These are phyloP conservation scores for Ectropis crepuscularia DNA, from an alignment of 2,888 invertebrate genomes.

Conservation along the genomic window DNA sequence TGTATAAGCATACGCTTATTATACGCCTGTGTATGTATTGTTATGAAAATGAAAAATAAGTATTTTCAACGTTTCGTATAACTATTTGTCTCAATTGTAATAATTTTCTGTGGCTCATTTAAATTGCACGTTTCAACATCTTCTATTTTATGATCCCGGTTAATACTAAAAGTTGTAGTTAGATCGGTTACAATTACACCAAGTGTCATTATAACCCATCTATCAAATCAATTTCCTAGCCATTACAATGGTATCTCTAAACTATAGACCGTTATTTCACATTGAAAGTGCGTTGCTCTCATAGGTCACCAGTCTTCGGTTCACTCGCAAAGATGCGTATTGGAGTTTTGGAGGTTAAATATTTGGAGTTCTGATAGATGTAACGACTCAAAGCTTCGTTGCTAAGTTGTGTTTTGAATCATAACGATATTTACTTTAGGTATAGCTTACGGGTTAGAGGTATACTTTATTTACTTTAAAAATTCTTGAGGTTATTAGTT, in stretches of 20 bases:
- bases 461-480: not conserved
- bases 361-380: constrained; percentile 53
- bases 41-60: no score
- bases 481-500: not conserved
- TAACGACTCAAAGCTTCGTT: constrained; percentile 13
- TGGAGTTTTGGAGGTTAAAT: constrained; percentile 68
- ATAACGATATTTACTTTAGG: constrained; percentile 10
- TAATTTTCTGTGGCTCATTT: no score
- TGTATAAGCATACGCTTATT: no score
- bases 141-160: no score
- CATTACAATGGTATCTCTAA: constrained; percentile 50
- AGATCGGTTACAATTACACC: no score
- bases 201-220: constrained; percentile 10
- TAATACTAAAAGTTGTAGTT: no score
- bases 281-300: constrained; percentile 70
- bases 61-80: no score
- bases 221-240: constrained; percentile 50
- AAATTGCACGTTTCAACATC: no score
- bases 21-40: no score
- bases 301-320: constrained; percentile 58
- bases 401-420: constrained; percentile 24
- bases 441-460: not conserved
- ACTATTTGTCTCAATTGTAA: no score
- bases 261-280: constrained; percentile 61
- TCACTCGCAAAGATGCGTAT: constrained; percentile 55